Evolutionary conservation across 92 coral and sea anemone species (phyloP), one percentile per base, ranked within the genome.

Genomic region (Porites divaricata): DNA sequence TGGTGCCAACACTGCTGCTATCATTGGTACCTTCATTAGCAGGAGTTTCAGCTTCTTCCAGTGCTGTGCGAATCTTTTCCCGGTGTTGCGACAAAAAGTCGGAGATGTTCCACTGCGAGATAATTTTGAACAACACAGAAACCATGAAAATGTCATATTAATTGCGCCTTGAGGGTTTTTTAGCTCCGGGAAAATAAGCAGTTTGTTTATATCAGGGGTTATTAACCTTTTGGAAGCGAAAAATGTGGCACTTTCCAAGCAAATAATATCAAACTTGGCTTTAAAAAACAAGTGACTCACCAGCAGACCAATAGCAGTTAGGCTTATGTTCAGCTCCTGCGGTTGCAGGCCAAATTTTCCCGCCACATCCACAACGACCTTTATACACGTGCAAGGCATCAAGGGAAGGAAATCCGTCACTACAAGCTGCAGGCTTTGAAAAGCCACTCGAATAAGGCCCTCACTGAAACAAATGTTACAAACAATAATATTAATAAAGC

Each of bases 271-370:
- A 35, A 35, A 6, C 45, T 35, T 35, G 45, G 45, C 45, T 35
- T 35, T 28, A 21, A 22, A 9, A 68, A 0, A 4, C 66, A 61
- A 49, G 9, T 21, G 16, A 67, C 98, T 72, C 89, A 97, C 99
- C 99, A 97, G 85, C 67, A 94, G 90, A 21, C 99, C 99, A 89
- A 97, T 95, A 19, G 99, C 98, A 63, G 99, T 97, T 63, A 97
- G 89, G 77, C 99, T 97, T 52, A 97, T 97, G 81, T 97, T 97
- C 9, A 97, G 90, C 67, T 97, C 99, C 51, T 95, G 97, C 2
- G 99, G 98, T 85, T 97, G 99, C 77, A 95, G 88, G 48, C 99
- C 99, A 77, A 94, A 97, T 80, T 97, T 97, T 67, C 99, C 99
- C 52, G 95, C 99, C 69, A 97, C 99, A 72, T 97, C 99, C 22